Evolutionary conservation across 1,140 invertebrate genomes (phyloP), one percentile per base, ranked within the genome.

Genomic region (Diorhabda carinulata): DNA sequence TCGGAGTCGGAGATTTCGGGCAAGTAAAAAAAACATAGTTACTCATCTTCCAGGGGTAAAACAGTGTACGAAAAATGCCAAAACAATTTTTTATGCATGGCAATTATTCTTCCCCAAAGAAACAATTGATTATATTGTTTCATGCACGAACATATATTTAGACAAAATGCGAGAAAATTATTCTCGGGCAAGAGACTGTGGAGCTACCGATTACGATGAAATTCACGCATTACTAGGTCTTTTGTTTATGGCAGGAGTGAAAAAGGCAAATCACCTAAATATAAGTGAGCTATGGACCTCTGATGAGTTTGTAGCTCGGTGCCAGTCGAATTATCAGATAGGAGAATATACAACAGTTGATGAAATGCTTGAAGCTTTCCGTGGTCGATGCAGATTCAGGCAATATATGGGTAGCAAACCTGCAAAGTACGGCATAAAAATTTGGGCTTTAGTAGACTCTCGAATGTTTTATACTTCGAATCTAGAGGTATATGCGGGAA

Each of bases 401-500:
- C 67, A 45, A 42, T 71, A 71, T 58, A 71, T 73, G 3, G 63
- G 66, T 7, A 68, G 25, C 41, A 73, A 73, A 68, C 62, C 67
- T 4, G 61, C 61, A 5, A 73, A 74, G 43, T 80, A 82, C 69
- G 82, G 79, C 3, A 72, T 83, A 40, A 83, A 83, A 75, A 68
- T 77, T 44, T 76, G 72, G 75, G 71, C 78, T 41, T 57, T 78
- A 47, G 61, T 69, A 8, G 68, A 64, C 45, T 9, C 68, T 25
- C 57, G 43, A 45, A 58, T 44, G 45, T 64, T 57, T 52, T 64
- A 58, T 69, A 43, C 6, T 8, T 43, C 59, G 4, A 69, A 64
- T 43, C 10, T 58, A 47, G 63, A 69, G 43, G 62, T 63, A 7
- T 62, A 68, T 56, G 67, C 57, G 2, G 67, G 67, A 41, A 47